Base-by-base conservation (phyloP, 2,113 vertebrate genomes). In the Sturnus vulgaris region DNA sequence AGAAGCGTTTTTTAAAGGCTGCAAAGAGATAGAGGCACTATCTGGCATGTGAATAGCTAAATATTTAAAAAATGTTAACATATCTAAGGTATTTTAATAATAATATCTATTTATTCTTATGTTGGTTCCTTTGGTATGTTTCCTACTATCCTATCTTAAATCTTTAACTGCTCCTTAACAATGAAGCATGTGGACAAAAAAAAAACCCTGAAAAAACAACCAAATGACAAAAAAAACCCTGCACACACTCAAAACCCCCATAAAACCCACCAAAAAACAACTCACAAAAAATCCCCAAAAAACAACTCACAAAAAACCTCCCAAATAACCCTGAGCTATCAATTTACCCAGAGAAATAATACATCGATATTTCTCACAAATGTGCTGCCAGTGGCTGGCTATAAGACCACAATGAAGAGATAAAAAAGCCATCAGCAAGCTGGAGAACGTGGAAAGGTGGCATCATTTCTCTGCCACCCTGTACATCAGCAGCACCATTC, bases 141-240 rank as follows among this genome's bases (percentile, higher is more conserved):
- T 60, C 12, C 11, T 61, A 14, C 11, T 72, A 18, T 23, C 31
- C 9, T 28, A 17, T 11, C 5, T 59, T 55, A 25, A 52, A 5
- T 47, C 19, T 64, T 89, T 82, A 80, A 7, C 15, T 37, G 21
- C 15, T 46, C 10, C 47, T 82, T 85, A 79, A 70, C 30, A 92
- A 46, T 25, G 30, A 81, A 44, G 19, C 12, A n/a, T 0, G 1
- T 14, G 30, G 22, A 37, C 9, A 16, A 53, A 27, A 23, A 39
- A 60, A 73, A 49, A 42, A 27, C 24, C 15, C 6, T 8, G 9
- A 21, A 65, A 64, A 33, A 18, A 2, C 33, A 72, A 53, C 13
- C 27, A 83, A 46, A 11, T 5, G 11, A 27, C 9, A 64, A 23
- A 31, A 31, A 37, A 46, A 16, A 28, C 5, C 27, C 25, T 52